Evolutionary conservation across 2,113 vertebrate genomes (phyloP).

Genomic region (Panurus biarmicus): DNA sequence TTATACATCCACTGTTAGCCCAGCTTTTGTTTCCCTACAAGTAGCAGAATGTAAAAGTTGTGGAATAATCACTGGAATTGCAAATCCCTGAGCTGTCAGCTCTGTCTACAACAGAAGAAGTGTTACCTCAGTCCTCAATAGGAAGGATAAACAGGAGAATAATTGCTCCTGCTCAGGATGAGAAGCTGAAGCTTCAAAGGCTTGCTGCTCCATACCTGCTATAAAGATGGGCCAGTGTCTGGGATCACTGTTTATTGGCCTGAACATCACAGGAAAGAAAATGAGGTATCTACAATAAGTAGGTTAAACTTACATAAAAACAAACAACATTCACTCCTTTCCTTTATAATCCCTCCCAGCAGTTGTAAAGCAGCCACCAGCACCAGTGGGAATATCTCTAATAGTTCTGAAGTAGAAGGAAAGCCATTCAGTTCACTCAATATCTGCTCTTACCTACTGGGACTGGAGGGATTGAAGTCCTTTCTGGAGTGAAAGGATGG

Average conservation of each 20-base stretch:
- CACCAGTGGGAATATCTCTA: not conserved
- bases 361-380: not conserved
- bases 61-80: not conserved
- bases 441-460: not conserved
- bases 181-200: not conserved
- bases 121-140: not conserved
- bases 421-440: not conserved
- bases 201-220: not conserved
- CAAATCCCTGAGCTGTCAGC: not conserved
- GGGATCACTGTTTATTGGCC: not conserved
- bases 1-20: not conserved
- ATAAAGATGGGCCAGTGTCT: not conserved
- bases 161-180: not conserved
- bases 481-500: not conserved
- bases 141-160: not conserved
- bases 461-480: not conserved
- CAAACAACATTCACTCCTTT: not conserved
- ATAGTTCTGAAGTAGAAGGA: not conserved
- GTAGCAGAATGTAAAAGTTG: not conserved
- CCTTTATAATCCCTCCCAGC: not conserved
- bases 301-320: not conserved
- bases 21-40: not conserved
- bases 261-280: not conserved
- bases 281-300: not conserved
- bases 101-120: not conserved